phyloP scores from a whole-genome alignment of 2,113 vertebrate species.

The Neotoma lepida region DNA sequence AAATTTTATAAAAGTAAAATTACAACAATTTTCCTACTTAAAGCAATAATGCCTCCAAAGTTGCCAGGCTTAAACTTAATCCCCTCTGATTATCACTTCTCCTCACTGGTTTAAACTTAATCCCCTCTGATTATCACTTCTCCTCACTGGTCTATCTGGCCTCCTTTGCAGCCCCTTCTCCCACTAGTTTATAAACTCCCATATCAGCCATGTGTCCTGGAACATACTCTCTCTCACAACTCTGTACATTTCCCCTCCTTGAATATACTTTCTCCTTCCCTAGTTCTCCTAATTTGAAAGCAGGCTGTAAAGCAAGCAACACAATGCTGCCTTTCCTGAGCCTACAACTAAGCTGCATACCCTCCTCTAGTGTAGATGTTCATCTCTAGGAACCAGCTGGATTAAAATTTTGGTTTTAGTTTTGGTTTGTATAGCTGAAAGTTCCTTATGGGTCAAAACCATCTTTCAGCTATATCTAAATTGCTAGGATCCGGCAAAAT shows the following conservation, averaged over 20 bases:
- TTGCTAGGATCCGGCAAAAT: slow-evolving; percentile 1
- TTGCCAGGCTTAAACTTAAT: background rate
- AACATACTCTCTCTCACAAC: background rate
- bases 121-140: background rate
- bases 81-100: background rate
- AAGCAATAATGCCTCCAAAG: background rate
- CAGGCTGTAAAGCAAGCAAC: background rate
- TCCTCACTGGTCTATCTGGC: background rate
- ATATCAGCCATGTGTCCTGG: background rate
- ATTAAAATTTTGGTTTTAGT: background rate
- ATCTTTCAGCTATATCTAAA: background rate
- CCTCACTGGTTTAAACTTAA: slow-evolving; percentile 17
- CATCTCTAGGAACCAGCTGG: background rate
- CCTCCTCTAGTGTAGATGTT: background rate
- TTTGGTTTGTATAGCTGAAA: background rate
- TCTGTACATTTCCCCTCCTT: background rate
- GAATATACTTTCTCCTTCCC: background rate
- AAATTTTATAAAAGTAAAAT: slow-evolving; percentile 14
- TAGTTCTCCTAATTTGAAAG: slow-evolving; percentile 1
- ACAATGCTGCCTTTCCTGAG: slow-evolving; percentile 5
- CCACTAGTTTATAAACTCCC: background rate
- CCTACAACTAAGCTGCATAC: background rate
- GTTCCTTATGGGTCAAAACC: background rate
- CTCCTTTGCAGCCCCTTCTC: background rate
- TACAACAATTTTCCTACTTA: background rate